Conservation (phyloP, 2,888 invertebrate genomes). For the Allacma fusca region DNA sequence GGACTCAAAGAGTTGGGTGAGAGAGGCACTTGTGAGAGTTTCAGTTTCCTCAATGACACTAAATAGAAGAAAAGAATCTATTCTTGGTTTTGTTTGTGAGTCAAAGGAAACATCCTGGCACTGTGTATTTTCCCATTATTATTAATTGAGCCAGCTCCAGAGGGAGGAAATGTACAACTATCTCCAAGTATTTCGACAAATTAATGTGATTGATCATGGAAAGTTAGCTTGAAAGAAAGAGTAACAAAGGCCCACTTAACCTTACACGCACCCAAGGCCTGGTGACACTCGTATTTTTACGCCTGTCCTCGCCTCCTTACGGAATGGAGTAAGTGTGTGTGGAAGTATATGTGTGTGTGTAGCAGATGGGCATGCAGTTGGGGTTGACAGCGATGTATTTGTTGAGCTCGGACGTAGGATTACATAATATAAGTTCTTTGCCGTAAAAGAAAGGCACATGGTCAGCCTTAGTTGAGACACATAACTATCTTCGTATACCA, state of each 20-base stretch:
- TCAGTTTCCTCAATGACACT: too few species aligned
- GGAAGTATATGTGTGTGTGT: too few species aligned
- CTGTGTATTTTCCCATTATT: neutral
- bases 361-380: too few species aligned
- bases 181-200: neutral
- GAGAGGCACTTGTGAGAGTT: too few species aligned
- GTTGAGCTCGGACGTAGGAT: too few species aligned
- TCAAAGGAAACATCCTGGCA: neutral
- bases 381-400: too few species aligned
- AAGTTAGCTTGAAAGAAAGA: neutral
- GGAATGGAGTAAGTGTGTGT: neutral
- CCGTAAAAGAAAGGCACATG: too few species aligned
- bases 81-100: neutral
- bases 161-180: neutral
- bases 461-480: too few species aligned
- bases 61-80: neutral
- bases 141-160: neutral
- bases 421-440: too few species aligned
- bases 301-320: too few species aligned
- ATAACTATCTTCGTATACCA: too few species aligned
- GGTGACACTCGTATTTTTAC: neutral
- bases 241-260: constrained; percentile 3
- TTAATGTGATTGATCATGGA: constrained; percentile 16
- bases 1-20: too few species aligned
- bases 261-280: neutral